Percentiles rank a stretch among this genome's conserved stretches.
These are phyloP conservation scores for Dryobotodes eremita DNA, from an alignment of 2,888 invertebrate genomes.

Conservation along the genomic window DNA sequence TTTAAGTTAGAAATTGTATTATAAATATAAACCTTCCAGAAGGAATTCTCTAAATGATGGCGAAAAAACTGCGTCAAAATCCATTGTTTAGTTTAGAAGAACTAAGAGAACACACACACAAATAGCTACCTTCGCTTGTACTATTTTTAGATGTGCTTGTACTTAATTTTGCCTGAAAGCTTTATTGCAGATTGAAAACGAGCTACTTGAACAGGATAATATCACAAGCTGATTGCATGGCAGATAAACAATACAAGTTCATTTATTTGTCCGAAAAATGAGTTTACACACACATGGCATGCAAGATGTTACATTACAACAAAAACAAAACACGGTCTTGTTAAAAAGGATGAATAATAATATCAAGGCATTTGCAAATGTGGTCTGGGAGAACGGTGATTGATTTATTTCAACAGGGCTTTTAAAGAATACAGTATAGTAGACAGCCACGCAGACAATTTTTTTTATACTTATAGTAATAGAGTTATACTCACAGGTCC, in stretches of 20 bases:
- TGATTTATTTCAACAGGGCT: background rate
- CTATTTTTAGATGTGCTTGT: background rate
- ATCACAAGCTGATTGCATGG: background rate
- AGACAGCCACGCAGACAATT: background rate
- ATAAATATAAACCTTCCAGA: background rate
- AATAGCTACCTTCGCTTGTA: background rate
- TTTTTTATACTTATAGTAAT: background rate
- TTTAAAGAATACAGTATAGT: background rate
- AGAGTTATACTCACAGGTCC: slow-evolving; percentile 82
- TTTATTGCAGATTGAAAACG: background rate
- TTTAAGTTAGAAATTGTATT: background rate
- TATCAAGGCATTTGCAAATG: slow-evolving; percentile 1
- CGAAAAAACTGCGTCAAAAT: too few relatives aligned
- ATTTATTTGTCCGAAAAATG: background rate
- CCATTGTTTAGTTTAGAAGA: too few relatives aligned
- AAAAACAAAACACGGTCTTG: background rate
- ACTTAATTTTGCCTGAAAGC: background rate
- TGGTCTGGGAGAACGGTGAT: background rate
- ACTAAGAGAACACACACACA: too few relatives aligned
- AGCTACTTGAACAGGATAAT: background rate
- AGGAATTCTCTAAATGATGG: too few relatives aligned
- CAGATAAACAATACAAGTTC: background rate
- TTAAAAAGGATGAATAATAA: background rate
- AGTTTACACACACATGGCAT: slow-evolving; percentile 1
- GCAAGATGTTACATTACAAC: background rate